Evolutionary conservation across 35 echinoderm and acorn worm genomes (phyloP), one percentile per base, ranked within the genome.

Genomic region (Hemicentrotus pulcherrimus): DNA sequence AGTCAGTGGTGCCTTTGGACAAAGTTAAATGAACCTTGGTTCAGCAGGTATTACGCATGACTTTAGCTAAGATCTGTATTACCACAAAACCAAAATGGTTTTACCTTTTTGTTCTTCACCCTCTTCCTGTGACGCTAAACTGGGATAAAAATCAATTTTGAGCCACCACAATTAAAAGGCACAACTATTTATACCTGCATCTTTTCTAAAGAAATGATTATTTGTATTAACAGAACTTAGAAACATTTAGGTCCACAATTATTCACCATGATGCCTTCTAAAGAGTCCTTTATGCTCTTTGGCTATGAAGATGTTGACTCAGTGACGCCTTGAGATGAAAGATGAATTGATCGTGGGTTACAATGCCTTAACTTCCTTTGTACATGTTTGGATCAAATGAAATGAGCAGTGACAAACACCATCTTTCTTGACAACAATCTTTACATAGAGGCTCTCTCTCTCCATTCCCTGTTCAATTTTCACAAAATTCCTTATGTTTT

Each of bases 21-120:
- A 78, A 78, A 78, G 65, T 78, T 78, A 78, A 78, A 78, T 78
- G 65, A 78, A 78, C 65, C 22, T n/a, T 78, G 65, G 65, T 78
- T 78, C 24, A 18, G 8, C 65, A 78, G 65, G 65, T 78, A 78
- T 78, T 78, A 78, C 22, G 18, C 65, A 78, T 78, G 65, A 78
- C 28, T 78, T 78, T 78, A 78, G 16, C 61, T 70, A 2, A 14
- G 6, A 59, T 5, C 24, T 24, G 18, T 19, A 28, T 24, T 70
- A 70, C 61, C 61, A 70, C 18, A 70, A 70, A 70, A 24, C 22
- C 61, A 70, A 70, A 59, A 70, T 70, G 61, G 24, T 70, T 16
- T 2, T 50, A 28, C 22, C 22, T 70, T 70, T 70, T 70, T 70
- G 16, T 70, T 70, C 16, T 28, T 70, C 28, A 70, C 18, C 28